Percentiles rank a stretch among this genome's conserved stretches.
Conservation (phyloP, 2,888 invertebrate genomes). For the Parnassius smintheus region DNA sequence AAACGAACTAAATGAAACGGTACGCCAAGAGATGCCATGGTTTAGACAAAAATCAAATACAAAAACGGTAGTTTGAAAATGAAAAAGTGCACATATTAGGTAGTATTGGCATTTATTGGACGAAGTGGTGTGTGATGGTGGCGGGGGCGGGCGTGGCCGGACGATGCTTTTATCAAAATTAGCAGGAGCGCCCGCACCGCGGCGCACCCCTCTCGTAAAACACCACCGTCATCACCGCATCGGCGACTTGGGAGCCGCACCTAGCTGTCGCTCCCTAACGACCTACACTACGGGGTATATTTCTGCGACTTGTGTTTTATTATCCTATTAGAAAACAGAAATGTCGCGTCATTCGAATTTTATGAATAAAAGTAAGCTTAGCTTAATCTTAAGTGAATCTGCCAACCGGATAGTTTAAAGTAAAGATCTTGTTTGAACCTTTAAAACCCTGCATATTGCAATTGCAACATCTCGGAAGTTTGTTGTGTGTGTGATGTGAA, state of each 20-base stretch:
- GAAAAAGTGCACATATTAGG: slow-evolving; percentile 10
- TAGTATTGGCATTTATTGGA: slow-evolving; percentile 52
- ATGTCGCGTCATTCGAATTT: slow-evolving; percentile 30
- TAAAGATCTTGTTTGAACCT: too few relatives aligned
- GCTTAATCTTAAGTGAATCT: too few relatives aligned
- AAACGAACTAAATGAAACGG: too few relatives aligned
- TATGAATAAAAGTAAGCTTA: not conserved
- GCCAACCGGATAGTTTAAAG: too few relatives aligned
- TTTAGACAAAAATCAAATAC: too few relatives aligned
- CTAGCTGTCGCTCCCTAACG: slow-evolving; percentile 64
- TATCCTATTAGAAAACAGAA: slow-evolving; percentile 32
- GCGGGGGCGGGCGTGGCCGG: slow-evolving; percentile 63
- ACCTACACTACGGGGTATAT: slow-evolving; percentile 46
- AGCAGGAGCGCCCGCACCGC: slow-evolving; percentile 68
- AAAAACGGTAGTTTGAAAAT: not conserved
- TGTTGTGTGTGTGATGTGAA: too few relatives aligned
- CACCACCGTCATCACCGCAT: slow-evolving; percentile 67
- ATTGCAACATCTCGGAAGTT: too few relatives aligned
- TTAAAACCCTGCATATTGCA: too few relatives aligned
- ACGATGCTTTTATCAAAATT: slow-evolving; percentile 80
- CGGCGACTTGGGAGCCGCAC: slow-evolving; percentile 64
- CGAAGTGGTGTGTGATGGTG: slow-evolving; percentile 49
- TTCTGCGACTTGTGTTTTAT: slow-evolving; percentile 18
- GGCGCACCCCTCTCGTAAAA: slow-evolving; percentile 77
- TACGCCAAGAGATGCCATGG: too few relatives aligned